These are phyloP conservation scores for Bombus ignitus DNA, from an alignment of 1,140 invertebrate species.

Conservation along the genomic window DNA sequence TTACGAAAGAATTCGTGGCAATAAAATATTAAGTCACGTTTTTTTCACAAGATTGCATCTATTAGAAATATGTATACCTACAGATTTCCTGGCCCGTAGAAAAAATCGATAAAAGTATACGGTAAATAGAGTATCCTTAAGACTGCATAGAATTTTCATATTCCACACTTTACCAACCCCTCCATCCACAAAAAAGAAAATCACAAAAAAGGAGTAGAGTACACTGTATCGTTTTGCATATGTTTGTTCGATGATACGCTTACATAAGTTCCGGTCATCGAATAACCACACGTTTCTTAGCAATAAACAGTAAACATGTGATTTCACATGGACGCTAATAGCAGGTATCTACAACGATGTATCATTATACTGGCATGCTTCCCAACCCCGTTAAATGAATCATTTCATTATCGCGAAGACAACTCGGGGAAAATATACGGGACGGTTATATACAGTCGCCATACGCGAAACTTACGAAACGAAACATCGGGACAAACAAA, in stretches of 20 bases:
- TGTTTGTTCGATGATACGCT: not conserved
- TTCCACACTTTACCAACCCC: no score
- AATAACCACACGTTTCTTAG: slow-evolving; percentile 34
- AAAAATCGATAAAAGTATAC: not conserved
- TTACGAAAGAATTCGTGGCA: not conserved
- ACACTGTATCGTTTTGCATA: not conserved
- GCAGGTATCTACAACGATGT: slow-evolving; percentile 3
- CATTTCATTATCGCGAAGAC: slow-evolving; percentile 57
- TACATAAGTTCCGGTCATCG: slow-evolving; percentile 32
- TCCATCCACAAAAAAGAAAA: not conserved
- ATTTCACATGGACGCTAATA: slow-evolving; percentile 41
- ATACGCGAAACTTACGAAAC: slow-evolving; percentile 39
- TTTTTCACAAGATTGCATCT: no score
- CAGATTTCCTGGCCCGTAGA: not conserved
- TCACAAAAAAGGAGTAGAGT: not conserved
- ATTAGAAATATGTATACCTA: not conserved
- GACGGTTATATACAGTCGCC: not conserved
- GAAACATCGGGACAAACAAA: slow-evolving; percentile 5
- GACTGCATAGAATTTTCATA: not conserved
- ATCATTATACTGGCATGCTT: slow-evolving; percentile 42
- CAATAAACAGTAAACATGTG: slow-evolving; percentile 48
- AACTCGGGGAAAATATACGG: slow-evolving; percentile 14
- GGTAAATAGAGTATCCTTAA: not conserved
- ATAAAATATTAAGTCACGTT: not conserved
- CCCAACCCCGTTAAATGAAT: slow-evolving; percentile 43